These are phyloP conservation scores for Agrotis puta DNA, from an alignment of 2,888 invertebrate species.

Conservation along the genomic window DNA sequence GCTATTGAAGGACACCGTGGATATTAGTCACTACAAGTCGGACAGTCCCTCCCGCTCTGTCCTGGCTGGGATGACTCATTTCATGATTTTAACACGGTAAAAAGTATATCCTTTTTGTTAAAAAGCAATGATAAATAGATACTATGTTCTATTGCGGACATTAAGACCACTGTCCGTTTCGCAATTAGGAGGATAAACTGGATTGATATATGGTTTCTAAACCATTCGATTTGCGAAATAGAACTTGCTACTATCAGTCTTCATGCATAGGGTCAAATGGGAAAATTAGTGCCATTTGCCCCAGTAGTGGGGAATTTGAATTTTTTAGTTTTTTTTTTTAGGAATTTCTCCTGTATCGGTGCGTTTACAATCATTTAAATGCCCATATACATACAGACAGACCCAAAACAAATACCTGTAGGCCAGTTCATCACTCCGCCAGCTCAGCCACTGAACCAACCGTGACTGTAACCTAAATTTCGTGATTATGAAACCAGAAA, in stretches of 20 bases:
- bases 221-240: conserved; percentile 20
- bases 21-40: too few species aligned
- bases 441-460: too few species aligned
- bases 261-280: neutral
- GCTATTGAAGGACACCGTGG: too few species aligned
- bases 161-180: conserved; percentile 19
- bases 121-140: conserved; percentile 39
- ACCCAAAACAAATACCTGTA: too few species aligned
- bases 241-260: neutral
- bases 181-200: conserved; percentile 31
- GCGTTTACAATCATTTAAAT: too few species aligned
- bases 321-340: too few species aligned
- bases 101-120: conserved; percentile 25
- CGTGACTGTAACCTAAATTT: neutral
- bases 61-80: too few species aligned
- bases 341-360: too few species aligned
- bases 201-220: conserved; percentile 42
- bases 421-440: too few species aligned
- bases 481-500: conserved; percentile 26
- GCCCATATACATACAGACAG: too few species aligned
- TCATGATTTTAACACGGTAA: too few species aligned
- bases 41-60: too few species aligned
- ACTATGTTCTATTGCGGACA: conserved; percentile 30
- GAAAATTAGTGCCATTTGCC: neutral
- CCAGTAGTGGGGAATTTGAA: neutral